Evolutionary conservation across 2,888 invertebrate genomes (phyloP).

Genomic region (Harpalus rubripes): DNA sequence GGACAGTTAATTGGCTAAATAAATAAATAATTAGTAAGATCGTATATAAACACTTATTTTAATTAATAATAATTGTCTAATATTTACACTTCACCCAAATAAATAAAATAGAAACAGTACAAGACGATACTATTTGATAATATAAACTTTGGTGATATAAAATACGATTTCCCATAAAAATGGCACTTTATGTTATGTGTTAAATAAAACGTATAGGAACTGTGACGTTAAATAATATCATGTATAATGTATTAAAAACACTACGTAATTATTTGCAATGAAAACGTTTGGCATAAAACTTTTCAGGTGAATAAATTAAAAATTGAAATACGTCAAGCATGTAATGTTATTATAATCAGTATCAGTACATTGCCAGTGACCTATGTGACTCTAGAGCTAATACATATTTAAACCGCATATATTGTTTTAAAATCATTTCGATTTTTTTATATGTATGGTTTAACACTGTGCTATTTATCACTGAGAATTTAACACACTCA

Average conservation of each 20-base stretch:
- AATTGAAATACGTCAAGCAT: constrained; percentile 53
- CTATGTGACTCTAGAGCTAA: constrained; percentile 47
- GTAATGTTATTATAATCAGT: constrained; percentile 56
- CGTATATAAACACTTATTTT: too few species aligned
- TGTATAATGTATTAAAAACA: background rate
- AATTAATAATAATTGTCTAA: too few species aligned
- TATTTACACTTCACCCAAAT: too few species aligned
- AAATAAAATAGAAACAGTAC: too few species aligned
- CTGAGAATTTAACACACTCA: background rate
- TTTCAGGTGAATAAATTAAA: constrained; percentile 24
- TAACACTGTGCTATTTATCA: background rate
- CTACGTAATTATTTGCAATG: constrained; percentile 11
- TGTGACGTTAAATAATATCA: background rate
- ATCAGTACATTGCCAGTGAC: constrained; percentile 13
- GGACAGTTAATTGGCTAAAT: too few species aligned
- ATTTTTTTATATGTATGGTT: background rate
- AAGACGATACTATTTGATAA: too few species aligned
- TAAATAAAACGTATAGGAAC: background rate
- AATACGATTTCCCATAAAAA: too few species aligned
- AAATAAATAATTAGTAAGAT: too few species aligned
- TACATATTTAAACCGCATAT: constrained; percentile 55
- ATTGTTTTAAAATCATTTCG: constrained; percentile 58
- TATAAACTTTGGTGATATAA: too few species aligned
- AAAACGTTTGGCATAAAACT: background rate
- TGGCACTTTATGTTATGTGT: too few species aligned